Percentiles rank a stretch among this genome's conserved stretches.
phyloP scores from a whole-genome alignment of 2,888 invertebrate genomes.

The Heliconius ismenius region DNA sequence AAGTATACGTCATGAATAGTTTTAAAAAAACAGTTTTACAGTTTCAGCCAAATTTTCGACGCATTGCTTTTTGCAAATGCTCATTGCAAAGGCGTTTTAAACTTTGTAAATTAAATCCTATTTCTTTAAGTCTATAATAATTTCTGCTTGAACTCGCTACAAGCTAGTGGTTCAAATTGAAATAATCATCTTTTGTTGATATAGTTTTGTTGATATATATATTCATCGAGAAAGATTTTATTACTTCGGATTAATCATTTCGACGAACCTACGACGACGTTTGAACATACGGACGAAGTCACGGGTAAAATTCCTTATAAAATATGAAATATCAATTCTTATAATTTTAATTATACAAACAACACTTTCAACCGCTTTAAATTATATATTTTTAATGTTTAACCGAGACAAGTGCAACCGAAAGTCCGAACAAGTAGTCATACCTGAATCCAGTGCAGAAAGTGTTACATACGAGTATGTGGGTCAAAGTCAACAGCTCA shows the following conservation, averaged over 20 bases:
- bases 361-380: not conserved
- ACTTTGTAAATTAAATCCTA: no score
- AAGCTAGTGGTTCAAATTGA: not conserved
- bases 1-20: no score
- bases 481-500: slow-evolving; percentile 61
- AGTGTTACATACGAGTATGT: slow-evolving; percentile 50
- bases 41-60: no score
- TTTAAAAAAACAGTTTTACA: no score
- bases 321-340: not conserved
- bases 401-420: not conserved
- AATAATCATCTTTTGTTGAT: not conserved
- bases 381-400: not conserved
- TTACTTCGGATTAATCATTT: not conserved
- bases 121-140: no score
- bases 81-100: no score
- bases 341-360: not conserved
- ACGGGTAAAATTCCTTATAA: no score
- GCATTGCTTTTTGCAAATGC: no score
- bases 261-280: not conserved
- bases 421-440: slow-evolving; percentile 11
- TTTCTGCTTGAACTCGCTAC: not conserved
- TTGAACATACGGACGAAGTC: no score
- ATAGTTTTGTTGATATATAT: not conserved
- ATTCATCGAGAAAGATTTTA: not conserved
- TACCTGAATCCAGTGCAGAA: slow-evolving; percentile 48